A percentile compares a stretch with the other conserved stretches of the same genome.
These are phyloP conservation scores for Philaethria dido DNA, from an alignment of 2,888 invertebrate genomes.

Conservation along the genomic window DNA sequence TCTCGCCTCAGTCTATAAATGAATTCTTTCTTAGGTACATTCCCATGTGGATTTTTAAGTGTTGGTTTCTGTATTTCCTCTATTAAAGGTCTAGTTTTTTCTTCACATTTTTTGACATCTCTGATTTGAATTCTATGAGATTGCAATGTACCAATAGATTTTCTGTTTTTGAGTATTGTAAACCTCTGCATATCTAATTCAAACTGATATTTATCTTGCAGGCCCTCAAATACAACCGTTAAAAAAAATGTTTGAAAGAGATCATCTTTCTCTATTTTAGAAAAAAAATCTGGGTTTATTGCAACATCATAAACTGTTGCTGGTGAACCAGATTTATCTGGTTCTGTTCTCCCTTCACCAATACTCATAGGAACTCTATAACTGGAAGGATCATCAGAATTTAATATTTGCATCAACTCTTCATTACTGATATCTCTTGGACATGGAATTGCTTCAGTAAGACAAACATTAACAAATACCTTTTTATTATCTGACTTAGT, in stretches of 20 bases:
- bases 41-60: slow-evolving; percentile 44
- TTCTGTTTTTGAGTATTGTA: slow-evolving; percentile 88
- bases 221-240: slow-evolving; percentile 90
- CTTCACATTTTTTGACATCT: slow-evolving; percentile 80
- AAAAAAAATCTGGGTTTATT: slow-evolving; percentile 90
- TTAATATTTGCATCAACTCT: slow-evolving; percentile 87
- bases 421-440: slow-evolving; percentile 88
- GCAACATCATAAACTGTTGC: slow-evolving; percentile 93
- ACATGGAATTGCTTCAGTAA: slow-evolving; percentile 89
- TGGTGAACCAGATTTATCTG: slow-evolving; percentile 89
- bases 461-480: slow-evolving; percentile 94
- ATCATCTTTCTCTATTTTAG: slow-evolving; percentile 88
- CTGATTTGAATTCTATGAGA: slow-evolving; percentile 89
- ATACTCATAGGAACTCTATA: slow-evolving; percentile 96
- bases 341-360: slow-evolving; percentile 90
- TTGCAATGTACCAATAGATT: slow-evolving; percentile 88
- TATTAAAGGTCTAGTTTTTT: slow-evolving; percentile 75
- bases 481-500: slow-evolving; percentile 87
- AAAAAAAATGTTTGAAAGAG: slow-evolving; percentile 92
- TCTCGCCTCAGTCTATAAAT: slow-evolving; percentile 85
- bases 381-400: slow-evolving; percentile 87
- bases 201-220: slow-evolving; percentile 90
- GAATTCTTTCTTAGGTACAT: slow-evolving; percentile 65
- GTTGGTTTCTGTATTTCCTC: slow-evolving; percentile 80
- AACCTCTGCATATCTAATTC: slow-evolving; percentile 86